phyloP scores from a whole-genome alignment of 2,888 invertebrate genomes.

The Zaprionus bogoriensis region DNA sequence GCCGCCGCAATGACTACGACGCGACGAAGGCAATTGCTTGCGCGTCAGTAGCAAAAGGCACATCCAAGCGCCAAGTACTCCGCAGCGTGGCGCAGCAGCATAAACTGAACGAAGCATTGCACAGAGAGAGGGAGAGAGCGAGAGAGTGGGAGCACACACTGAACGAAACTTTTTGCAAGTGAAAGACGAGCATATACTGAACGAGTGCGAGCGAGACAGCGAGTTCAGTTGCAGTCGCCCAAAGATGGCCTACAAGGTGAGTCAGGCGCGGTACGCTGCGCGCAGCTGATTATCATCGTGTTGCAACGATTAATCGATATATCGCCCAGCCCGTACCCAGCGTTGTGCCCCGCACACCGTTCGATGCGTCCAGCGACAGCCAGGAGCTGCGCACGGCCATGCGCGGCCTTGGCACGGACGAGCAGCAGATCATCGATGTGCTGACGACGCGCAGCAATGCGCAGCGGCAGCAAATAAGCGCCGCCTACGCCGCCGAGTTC shows the following conservation, averaged over 20 bases:
- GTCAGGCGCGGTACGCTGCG: slow-evolving; percentile 22
- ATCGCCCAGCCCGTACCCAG: slow-evolving; percentile 84
- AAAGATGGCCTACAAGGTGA: slow-evolving; percentile 67
- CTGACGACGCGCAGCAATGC: slow-evolving; percentile 87
- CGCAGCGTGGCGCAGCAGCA: slow-evolving; percentile 3
- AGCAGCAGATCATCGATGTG: slow-evolving; percentile 89
- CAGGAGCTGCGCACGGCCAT: slow-evolving; percentile 87
- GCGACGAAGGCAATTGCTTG: slow-evolving; percentile 6
- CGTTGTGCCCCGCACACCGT: slow-evolving; percentile 85
- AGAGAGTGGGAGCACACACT: slow-evolving; percentile 5
- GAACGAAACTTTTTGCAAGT: too few species aligned
- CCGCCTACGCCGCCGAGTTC: slow-evolving; percentile 85
- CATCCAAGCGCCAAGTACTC: slow-evolving; percentile 6
- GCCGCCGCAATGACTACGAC: slow-evolving; percentile 7
- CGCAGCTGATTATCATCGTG: too few species aligned
- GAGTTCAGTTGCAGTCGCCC: not conserved
- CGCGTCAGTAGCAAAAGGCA: slow-evolving; percentile 38
- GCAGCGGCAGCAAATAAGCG: slow-evolving; percentile 88
- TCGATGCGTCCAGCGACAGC: slow-evolving; percentile 87
- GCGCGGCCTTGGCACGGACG: slow-evolving; percentile 91
- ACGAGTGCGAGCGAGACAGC: slow-evolving; percentile 6
- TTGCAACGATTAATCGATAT: not conserved
- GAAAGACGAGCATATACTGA: not conserved
- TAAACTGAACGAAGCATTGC: not conserved
- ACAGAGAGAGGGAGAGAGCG: not conserved